phyloP scores from a whole-genome alignment of 2,113 vertebrate species.

The Hepsetus odoe region DNA sequence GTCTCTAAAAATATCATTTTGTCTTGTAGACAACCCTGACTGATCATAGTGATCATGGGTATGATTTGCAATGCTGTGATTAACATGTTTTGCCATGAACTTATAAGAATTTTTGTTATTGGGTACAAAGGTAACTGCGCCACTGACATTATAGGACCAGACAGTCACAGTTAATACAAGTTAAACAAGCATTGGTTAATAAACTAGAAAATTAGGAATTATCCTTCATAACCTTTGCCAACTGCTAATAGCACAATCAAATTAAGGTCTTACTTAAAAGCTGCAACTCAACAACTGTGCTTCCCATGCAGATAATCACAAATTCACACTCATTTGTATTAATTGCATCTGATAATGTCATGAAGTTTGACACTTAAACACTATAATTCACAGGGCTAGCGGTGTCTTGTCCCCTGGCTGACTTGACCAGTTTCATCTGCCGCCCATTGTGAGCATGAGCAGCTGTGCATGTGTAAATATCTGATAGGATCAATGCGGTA shows the following conservation, averaged over 20 bases:
- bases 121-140: neutral
- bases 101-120: neutral
- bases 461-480: constrained; percentile 6
- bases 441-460: neutral
- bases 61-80: too few relatives aligned
- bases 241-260: constrained; percentile 23
- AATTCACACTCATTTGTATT: constrained; percentile 42
- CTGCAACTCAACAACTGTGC: constrained; percentile 45
- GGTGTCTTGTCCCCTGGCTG: constrained; percentile 11
- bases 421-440: neutral
- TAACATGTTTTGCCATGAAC: neutral
- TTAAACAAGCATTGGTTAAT: constrained; percentile 16
- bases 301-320: constrained; percentile 20
- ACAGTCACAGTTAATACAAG: constrained; percentile 28
- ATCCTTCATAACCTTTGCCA: neutral
- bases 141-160: neutral
- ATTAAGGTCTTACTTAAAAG: constrained; percentile 22
- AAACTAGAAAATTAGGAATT: constrained; percentile 2
- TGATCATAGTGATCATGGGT: neutral
- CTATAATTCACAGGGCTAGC: constrained; percentile 3
- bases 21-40: neutral
- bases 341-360: constrained; percentile 27
- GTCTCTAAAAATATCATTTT: neutral
- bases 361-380: constrained; percentile 22
- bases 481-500: neutral